A percentile compares a stretch with the other conserved stretches of the same genome.
phyloP scores from a whole-genome alignment of 2,888 invertebrate species.

The Cephus rjabovi region DNA sequence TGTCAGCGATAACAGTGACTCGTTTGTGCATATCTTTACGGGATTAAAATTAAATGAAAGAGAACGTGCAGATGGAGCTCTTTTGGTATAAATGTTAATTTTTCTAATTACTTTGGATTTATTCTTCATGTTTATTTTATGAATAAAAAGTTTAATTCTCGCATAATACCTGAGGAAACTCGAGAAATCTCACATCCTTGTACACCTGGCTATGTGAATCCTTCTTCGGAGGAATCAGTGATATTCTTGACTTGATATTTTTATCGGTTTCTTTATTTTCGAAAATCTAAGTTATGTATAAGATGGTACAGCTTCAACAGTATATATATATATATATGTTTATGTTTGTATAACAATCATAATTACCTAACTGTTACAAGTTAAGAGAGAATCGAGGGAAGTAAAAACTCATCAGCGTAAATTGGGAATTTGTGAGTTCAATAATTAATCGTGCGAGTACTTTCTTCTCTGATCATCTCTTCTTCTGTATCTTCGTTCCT shows the following conservation, averaged over 20 bases:
- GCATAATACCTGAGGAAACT: background rate
- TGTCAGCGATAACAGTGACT: background rate
- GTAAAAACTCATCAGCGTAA: background rate
- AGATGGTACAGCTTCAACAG: constrained; percentile 17
- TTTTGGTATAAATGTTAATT: constrained; percentile 18
- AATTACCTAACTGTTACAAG: constrained; percentile 12
- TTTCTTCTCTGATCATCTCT: constrained; percentile 31
- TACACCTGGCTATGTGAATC: background rate
- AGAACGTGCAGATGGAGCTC: background rate
- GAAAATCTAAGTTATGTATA: background rate
- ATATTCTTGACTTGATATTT: background rate
- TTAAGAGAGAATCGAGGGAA: constrained; percentile 11
- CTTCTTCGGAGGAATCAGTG: background rate
- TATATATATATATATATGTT: constrained; percentile 8
- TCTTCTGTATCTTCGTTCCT: constrained; percentile 28
- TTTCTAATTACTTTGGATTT: constrained; percentile 34
- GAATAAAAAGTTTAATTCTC: background rate
- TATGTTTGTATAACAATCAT: constrained; percentile 19
- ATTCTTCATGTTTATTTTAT: constrained; percentile 36
- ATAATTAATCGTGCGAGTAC: constrained; percentile 25
- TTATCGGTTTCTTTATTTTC: background rate
- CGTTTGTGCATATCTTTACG: background rate
- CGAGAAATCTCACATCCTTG: background rate
- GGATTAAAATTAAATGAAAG: background rate
- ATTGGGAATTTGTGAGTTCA: background rate